Conservation (phyloP, 2,888 invertebrate species). For the Tubulanus polymorphus region DNA sequence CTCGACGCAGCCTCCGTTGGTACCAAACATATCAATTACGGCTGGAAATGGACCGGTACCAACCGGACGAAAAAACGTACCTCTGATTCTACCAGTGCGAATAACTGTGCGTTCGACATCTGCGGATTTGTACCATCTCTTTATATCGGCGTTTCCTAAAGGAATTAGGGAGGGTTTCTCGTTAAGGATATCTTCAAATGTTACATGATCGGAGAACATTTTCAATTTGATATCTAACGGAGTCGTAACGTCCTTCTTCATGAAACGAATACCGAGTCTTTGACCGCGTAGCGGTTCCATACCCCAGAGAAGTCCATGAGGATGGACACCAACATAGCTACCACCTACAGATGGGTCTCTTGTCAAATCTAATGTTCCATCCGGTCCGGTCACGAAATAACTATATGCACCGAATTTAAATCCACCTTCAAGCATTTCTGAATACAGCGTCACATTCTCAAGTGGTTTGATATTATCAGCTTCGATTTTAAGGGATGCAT, state of each 20-base stretch:
- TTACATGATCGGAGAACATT: constrained; percentile 21
- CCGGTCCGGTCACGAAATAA: constrained; percentile 11
- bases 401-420: constrained; percentile 7
- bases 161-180: background rate
- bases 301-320: constrained; percentile 39
- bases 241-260: constrained; percentile 26
- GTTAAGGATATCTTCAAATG: background rate
- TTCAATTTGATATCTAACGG: constrained; percentile 22
- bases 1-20: constrained; percentile 37
- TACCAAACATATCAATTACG: constrained; percentile 43
- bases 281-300: constrained; percentile 27
- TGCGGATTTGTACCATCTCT: constrained; percentile 26
- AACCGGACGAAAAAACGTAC: constrained; percentile 31
- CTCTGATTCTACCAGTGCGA: constrained; percentile 26
- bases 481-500: too few species aligned
- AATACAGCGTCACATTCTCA: constrained; percentile 9
- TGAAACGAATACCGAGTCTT: constrained; percentile 22
- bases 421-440: constrained; percentile 3
- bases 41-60: constrained; percentile 36
- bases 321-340: constrained; percentile 28
- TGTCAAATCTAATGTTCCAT: constrained; percentile 13
- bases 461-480: too few species aligned
- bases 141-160: constrained; percentile 11
- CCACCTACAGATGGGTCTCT: constrained; percentile 10
- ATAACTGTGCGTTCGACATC: constrained; percentile 25